Conservation (phyloP, 2,113 vertebrate genomes). For the Kobus ellipsiprymnus region DNA sequence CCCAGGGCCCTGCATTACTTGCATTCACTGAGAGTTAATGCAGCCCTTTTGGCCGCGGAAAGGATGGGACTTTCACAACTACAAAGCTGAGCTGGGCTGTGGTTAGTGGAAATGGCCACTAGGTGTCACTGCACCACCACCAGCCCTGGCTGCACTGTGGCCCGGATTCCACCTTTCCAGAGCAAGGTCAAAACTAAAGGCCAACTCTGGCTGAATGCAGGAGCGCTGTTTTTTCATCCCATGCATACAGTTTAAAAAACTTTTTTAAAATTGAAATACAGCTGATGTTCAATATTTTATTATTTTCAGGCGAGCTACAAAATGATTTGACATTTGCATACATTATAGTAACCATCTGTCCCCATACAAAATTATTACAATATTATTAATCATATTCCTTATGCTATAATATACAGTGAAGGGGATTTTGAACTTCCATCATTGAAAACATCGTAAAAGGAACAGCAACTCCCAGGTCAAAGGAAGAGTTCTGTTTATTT, state of each 20-base stretch:
- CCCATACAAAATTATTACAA: background rate
- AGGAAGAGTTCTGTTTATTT: background rate
- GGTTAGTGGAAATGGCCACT: constrained; percentile 50
- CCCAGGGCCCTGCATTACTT: background rate
- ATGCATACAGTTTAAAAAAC: background rate
- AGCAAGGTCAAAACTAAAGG: accelerated
- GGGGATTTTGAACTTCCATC: background rate
- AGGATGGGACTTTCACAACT: accelerated
- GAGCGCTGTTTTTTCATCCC: background rate
- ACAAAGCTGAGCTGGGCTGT: background rate
- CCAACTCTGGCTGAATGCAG: background rate
- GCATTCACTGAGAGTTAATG: accelerated
- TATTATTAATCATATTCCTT: background rate
- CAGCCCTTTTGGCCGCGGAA: accelerated
- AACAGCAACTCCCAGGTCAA: background rate
- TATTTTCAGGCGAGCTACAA: background rate
- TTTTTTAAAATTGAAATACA: background rate
- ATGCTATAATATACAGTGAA: background rate
- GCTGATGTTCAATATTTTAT: background rate
- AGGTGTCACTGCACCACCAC: constrained; percentile 72
- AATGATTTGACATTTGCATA: background rate
- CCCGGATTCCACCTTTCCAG: background rate
- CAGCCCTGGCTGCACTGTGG: accelerated
- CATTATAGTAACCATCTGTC: background rate
- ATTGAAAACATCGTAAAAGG: background rate